These are phyloP conservation scores for Leptodactylus fallax DNA, from an alignment of 2,797 vertebrate genomes.

Conservation along the genomic window DNA sequence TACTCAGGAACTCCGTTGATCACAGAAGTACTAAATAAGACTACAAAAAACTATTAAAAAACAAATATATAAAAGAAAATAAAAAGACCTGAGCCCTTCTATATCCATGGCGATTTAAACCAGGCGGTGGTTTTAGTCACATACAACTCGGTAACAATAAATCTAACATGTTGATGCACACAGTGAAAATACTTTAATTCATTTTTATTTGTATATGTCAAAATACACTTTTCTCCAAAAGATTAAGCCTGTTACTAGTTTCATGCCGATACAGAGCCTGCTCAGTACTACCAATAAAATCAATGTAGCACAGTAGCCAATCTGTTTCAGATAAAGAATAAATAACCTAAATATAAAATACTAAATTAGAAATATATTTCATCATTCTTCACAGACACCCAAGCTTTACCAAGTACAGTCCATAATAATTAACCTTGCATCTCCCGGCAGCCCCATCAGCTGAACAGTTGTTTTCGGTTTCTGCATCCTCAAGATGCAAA, in stretches of 20 bases:
- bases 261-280: constrained; percentile 87
- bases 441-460: constrained; percentile 70
- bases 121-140: background rate
- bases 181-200: constrained; percentile 85
- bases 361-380: constrained; percentile 86
- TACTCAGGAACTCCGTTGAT: too few relatives aligned
- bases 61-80: too few relatives aligned
- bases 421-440: constrained; percentile 79
- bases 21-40: too few relatives aligned
- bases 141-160: constrained; percentile 26
- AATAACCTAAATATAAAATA: constrained; percentile 91
- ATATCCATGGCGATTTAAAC: background rate
- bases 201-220: constrained; percentile 88
- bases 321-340: constrained; percentile 86
- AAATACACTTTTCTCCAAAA: constrained; percentile 88
- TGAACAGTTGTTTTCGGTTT: constrained; percentile 69
- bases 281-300: constrained; percentile 87
- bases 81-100: background rate
- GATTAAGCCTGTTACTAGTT: constrained; percentile 85
- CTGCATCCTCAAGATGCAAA: constrained; percentile 68
- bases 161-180: constrained; percentile 69
- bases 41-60: too few relatives aligned
- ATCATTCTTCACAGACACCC: constrained; percentile 83
- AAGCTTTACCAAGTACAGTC: constrained; percentile 80
- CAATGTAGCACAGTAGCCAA: constrained; percentile 84